Evolutionary conservation across 1,140 invertebrate species (phyloP).

Genomic region (Harpegnathos saltator): DNA sequence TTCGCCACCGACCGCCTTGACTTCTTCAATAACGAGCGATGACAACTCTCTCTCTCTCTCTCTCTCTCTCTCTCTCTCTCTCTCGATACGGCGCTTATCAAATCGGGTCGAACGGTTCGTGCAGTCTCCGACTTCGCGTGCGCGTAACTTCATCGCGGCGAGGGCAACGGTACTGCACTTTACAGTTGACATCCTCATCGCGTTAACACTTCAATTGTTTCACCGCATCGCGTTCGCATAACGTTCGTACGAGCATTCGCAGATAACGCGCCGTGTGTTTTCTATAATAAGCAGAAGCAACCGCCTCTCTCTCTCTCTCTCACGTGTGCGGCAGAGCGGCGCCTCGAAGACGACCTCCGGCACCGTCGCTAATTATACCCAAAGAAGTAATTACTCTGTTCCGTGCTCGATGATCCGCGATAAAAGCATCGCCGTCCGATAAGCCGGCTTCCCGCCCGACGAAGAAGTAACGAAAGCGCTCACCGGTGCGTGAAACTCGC

Average conservation of each 20-base stretch:
- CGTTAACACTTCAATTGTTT: background rate
- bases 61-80: no score
- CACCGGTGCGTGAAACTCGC: conserved; percentile 6
- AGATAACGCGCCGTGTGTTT: background rate
- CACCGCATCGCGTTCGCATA: background rate
- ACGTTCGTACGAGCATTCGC: background rate
- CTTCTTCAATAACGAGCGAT: no score
- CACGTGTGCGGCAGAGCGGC: background rate
- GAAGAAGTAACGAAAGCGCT: conserved; percentile 30
- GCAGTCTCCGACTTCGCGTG: background rate
- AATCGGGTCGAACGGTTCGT: no score
- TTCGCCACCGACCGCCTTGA: no score
- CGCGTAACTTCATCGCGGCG: background rate
- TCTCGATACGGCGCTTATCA: no score
- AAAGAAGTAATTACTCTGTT: conserved; percentile 48
- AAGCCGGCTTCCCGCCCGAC: background rate
- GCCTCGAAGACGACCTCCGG: background rate
- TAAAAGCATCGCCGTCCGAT: conserved; percentile 36
- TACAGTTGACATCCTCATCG: background rate
- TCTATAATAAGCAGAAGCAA: background rate
- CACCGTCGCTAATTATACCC: conserved; percentile 23
- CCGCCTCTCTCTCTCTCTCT: no score
- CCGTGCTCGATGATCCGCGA: conserved; percentile 35
- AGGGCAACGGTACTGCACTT: conserved; percentile 8
- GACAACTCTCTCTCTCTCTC: no score